Percentiles rank a stretch among this genome's conserved stretches.
These are phyloP conservation scores for Thymelicus acteon DNA, from an alignment of 2,888 invertebrate genomes.

Conservation along the genomic window DNA sequence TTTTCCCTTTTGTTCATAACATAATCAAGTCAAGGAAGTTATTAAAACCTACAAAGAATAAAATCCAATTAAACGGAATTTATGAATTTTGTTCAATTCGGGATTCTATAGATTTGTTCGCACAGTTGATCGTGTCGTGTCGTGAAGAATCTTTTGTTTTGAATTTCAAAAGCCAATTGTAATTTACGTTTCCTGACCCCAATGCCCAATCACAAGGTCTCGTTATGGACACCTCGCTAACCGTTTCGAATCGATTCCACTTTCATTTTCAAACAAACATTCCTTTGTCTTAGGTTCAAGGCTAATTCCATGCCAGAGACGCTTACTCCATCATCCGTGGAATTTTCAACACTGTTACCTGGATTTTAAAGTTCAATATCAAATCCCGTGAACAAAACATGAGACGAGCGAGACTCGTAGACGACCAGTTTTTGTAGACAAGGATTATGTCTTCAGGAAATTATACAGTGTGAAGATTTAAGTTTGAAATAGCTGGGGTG, in stretches of 20 bases:
- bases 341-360: constrained; percentile 18
- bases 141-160: background rate
- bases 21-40: too few relatives aligned
- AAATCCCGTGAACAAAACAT: background rate
- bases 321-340: constrained; percentile 1
- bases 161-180: constrained; percentile 21
- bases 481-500: too few relatives aligned
- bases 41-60: too few relatives aligned
- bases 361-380: background rate
- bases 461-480: background rate
- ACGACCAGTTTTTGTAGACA: constrained; percentile 12
- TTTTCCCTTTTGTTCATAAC: too few relatives aligned
- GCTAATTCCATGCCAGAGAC: constrained; percentile 51
- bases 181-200: constrained; percentile 18
- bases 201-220: constrained; percentile 39
- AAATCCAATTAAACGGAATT: too few relatives aligned
- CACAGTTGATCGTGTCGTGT: too few relatives aligned
- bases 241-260: constrained; percentile 48
- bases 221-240: constrained; percentile 38
- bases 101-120: too few relatives aligned
- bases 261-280: constrained; percentile 64
- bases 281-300: constrained; percentile 74
- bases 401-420: background rate
- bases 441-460: background rate
- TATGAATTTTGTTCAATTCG: too few relatives aligned